phyloP scores from a whole-genome alignment of 2,888 invertebrate species.

The Drosophila ezoana region DNA sequence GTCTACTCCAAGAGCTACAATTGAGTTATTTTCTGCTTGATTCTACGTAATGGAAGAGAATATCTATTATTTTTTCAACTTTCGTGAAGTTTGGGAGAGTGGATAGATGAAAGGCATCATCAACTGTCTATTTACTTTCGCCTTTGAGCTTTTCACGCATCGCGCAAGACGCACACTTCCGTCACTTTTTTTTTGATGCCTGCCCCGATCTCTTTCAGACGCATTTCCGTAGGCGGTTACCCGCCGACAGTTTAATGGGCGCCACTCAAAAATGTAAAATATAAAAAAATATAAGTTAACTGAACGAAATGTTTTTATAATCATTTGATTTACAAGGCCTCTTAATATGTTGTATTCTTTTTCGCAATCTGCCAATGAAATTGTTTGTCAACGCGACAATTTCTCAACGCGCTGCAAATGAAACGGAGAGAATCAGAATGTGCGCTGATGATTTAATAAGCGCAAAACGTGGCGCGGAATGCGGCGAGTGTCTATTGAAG shows the following conservation, averaged over 20 bases:
- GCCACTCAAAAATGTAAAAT: conserved; percentile 48
- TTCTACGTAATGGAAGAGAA: conserved; percentile 1
- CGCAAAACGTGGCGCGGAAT: conserved; percentile 28
- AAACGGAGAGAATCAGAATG: conserved; percentile 21
- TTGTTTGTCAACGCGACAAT: conserved; percentile 70
- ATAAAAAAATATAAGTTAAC: conserved; percentile 21
- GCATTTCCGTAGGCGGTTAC: conserved; percentile 44
- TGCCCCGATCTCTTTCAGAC: conserved; percentile 21
- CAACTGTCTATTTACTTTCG: conserved; percentile 39
- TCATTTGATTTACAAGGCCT: conserved; percentile 66
- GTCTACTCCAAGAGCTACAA: not conserved
- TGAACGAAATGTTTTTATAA: conserved; percentile 56
- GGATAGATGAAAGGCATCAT: conserved; percentile 51
- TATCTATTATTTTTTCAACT: conserved; percentile 16
- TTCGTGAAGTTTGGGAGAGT: conserved; percentile 24
- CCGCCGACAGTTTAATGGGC: conserved; percentile 73
- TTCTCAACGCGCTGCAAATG: conserved; percentile 53
- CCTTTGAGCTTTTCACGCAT: conserved; percentile 57
- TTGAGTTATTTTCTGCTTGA: not conserved
- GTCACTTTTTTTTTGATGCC: conserved; percentile 12
- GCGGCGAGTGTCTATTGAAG: conserved; percentile 56
- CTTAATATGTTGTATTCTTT: conserved; percentile 36
- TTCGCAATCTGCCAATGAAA: conserved; percentile 72
- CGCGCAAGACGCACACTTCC: conserved; percentile 47
- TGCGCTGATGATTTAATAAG: conserved; percentile 64